Conservation (phyloP, 2,797 vertebrate genomes). For the Cephalopachus bancanus region DNA sequence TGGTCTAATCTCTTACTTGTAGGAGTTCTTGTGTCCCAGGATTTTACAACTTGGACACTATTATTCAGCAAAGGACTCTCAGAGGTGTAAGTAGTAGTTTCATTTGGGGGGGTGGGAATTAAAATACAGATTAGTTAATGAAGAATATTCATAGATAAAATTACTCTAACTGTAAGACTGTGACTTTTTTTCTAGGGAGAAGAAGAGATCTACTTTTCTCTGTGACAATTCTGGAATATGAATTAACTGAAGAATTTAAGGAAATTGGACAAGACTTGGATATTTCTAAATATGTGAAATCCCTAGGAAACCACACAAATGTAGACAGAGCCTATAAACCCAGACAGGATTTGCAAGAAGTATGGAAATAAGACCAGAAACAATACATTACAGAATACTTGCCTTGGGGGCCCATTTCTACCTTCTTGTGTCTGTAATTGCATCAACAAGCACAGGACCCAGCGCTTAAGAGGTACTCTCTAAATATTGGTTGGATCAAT, state of each 20-base stretch:
- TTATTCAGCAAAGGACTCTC: background rate
- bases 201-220: background rate
- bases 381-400: background rate
- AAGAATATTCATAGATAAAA: conserved; percentile 28
- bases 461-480: background rate
- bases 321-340: background rate
- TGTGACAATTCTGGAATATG: conserved; percentile 1
- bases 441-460: background rate
- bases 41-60: background rate
- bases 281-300: conserved; percentile 43
- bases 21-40: background rate
- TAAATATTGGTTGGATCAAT: conserved; percentile 47
- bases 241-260: conserved; percentile 56
- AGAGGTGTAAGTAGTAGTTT: conserved; percentile 31
- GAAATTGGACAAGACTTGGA: background rate
- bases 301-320: conserved; percentile 40
- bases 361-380: background rate
- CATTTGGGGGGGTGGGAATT: conserved; percentile 1
- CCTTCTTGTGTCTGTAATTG: background rate
- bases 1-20: background rate
- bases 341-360: conserved; percentile 20
- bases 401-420: background rate
- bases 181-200: background rate
- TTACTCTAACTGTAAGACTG: background rate
- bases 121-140: conserved; percentile 46